phyloP scores from a whole-genome alignment of 2,888 invertebrate species.

The Drosophila tripunctata region DNA sequence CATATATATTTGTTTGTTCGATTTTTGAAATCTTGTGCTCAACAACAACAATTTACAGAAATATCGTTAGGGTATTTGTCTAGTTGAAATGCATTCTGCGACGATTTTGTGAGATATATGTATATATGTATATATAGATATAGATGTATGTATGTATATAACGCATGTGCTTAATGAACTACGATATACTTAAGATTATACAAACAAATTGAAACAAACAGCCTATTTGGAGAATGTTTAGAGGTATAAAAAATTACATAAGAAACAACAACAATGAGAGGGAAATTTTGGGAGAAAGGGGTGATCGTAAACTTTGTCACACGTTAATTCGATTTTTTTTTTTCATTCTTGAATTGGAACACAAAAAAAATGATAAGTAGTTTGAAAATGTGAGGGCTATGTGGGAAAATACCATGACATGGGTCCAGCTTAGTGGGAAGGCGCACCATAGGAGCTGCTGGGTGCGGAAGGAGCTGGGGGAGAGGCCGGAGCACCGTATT shows the following conservation, averaged over 20 bases:
- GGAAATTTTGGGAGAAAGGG: slow-evolving; percentile 7
- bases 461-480: slow-evolving; percentile 82
- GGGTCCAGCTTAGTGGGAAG: slow-evolving; percentile 72
- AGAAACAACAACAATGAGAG: slow-evolving; percentile 61
- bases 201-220: slow-evolving; percentile 80
- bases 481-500: slow-evolving; percentile 82
- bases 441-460: slow-evolving; percentile 83
- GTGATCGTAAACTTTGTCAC: slow-evolving; percentile 75
- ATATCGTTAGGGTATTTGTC: slow-evolving; percentile 49
- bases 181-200: slow-evolving; percentile 63
- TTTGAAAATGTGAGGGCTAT: slow-evolving; percentile 26
- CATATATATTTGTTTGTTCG: not conserved
- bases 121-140: slow-evolving; percentile 19
- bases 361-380: slow-evolving; percentile 40
- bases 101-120: slow-evolving; percentile 37
- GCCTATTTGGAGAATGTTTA: slow-evolving; percentile 73
- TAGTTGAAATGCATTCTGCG: slow-evolving; percentile 67
- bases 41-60: slow-evolving; percentile 67
- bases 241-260: slow-evolving; percentile 69
- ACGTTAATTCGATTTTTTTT: slow-evolving; percentile 60
- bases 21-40: slow-evolving; percentile 28
- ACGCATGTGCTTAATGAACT: slow-evolving; percentile 74
- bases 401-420: slow-evolving; percentile 36
- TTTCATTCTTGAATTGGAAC: slow-evolving; percentile 43
- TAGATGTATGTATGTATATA: slow-evolving; percentile 54